phyloP scores from a whole-genome alignment of 2,113 vertebrate species.

The Pyrgilauda ruficollis region DNA sequence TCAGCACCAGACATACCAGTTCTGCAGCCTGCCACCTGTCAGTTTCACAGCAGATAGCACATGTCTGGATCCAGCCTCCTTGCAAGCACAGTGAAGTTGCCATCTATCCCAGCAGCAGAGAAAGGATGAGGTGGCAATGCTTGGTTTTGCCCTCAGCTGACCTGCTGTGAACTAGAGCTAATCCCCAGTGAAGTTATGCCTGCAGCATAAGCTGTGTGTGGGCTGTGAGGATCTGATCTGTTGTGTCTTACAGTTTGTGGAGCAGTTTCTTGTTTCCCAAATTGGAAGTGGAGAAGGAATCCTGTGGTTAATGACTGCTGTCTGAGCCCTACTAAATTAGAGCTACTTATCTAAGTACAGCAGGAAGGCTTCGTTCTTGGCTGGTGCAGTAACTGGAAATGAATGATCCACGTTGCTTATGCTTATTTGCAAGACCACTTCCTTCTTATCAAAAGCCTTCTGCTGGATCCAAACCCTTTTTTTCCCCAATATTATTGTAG shows the following conservation, averaged over 20 bases:
- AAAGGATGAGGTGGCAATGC: not conserved
- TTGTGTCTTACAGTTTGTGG: not conserved
- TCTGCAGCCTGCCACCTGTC: not conserved
- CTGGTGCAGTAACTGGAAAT: not conserved
- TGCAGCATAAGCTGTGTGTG: not conserved
- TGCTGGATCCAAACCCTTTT: not conserved
- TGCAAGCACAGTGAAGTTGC: not conserved
- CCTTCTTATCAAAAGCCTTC: not conserved
- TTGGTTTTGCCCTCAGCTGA: not conserved
- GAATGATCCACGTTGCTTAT: not conserved
- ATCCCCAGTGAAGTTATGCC: not conserved
- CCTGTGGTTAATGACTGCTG: not conserved
- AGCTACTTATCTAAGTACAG: not conserved
- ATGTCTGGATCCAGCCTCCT: not conserved
- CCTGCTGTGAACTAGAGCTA: not conserved
- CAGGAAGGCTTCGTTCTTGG: not conserved
- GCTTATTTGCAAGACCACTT: not conserved
- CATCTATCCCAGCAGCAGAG: not conserved
- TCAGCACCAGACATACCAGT: not conserved
- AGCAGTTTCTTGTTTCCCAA: not conserved
- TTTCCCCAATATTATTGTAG: not conserved
- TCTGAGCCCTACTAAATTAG: conserved; percentile 28
- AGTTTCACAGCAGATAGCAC: not conserved
- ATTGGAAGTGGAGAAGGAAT: conserved; percentile 15
- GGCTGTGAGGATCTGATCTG: not conserved